These are phyloP conservation scores for Zaprionus africanus DNA, from an alignment of 1,140 invertebrate genomes.

Conservation along the genomic window DNA sequence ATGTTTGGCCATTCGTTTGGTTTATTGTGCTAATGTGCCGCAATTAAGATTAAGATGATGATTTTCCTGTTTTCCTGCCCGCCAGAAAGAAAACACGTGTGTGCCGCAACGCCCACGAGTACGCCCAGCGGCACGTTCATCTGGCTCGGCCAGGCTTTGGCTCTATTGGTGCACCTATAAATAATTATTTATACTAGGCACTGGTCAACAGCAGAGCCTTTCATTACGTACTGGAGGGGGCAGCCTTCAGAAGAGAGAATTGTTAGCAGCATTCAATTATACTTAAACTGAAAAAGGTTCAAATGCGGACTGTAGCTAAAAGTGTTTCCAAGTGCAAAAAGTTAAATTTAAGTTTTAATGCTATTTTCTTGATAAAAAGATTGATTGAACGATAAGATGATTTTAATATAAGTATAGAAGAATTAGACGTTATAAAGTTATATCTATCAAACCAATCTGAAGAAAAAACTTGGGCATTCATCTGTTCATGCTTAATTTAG, in stretches of 20 bases:
- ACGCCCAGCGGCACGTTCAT: constrained; percentile 16
- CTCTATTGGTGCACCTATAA: constrained; percentile 26
- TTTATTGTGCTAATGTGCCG: constrained; percentile 83
- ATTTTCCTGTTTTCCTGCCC: constrained; percentile 57
- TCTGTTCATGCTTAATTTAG: too few relatives aligned
- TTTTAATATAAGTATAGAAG: too few relatives aligned
- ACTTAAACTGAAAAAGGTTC: neutral
- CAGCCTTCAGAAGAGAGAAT: neutral
- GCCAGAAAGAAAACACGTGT: constrained; percentile 31
- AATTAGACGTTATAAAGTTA: too few relatives aligned
- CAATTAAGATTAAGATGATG: constrained; percentile 83
- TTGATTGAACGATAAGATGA: too few relatives aligned
- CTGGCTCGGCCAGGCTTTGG: neutral
- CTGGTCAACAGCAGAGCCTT: neutral
- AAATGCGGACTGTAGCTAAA: neutral
- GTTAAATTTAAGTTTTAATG: neutral
- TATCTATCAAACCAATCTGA: too few relatives aligned
- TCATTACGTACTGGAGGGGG: neutral
- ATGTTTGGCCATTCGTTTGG: constrained; percentile 82
- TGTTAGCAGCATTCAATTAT: constrained; percentile 1
- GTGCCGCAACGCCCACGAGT: neutral
- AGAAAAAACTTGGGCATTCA: too few relatives aligned
- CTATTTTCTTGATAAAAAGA: too few relatives aligned
- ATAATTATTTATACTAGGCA: constrained; percentile 17
- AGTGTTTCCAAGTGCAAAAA: neutral